Evolutionary conservation across 1,140 invertebrate species (phyloP).

Genomic region (Drosophila parabipectinata): DNA sequence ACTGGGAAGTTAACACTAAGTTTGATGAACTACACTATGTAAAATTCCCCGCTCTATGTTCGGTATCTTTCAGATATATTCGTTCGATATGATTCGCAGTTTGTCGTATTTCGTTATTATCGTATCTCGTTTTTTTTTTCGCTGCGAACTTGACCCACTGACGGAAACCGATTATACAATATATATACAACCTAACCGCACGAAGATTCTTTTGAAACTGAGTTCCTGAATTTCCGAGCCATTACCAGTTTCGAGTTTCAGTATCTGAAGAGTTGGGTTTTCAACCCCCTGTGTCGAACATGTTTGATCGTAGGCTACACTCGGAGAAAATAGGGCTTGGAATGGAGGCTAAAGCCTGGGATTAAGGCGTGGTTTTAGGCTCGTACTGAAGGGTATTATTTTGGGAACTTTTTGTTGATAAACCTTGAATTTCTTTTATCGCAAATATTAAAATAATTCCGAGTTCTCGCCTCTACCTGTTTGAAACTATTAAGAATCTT

Average conservation of each 20-base stretch:
- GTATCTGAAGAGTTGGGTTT: constrained; percentile 19
- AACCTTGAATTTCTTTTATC: too few relatives aligned
- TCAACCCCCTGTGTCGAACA: constrained; percentile 19
- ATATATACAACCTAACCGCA: constrained; percentile 70
- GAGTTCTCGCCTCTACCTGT: too few relatives aligned
- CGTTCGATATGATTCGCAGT: constrained; percentile 11
- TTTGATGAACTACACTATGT: constrained; percentile 11
- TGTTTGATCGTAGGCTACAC: constrained; percentile 18
- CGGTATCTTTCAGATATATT: constrained; percentile 41
- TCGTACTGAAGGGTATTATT: too few relatives aligned
- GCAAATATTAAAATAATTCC: too few relatives aligned
- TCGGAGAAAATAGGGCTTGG: not conserved
- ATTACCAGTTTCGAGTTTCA: constrained; percentile 2
- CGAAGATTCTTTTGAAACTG: constrained; percentile 60
- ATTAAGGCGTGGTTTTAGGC: not conserved
- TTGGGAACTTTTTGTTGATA: too few relatives aligned
- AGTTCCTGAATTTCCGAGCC: constrained; percentile 27
- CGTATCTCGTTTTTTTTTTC: constrained; percentile 23
- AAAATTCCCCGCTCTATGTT: constrained; percentile 13
- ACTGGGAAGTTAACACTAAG: constrained; percentile 53
- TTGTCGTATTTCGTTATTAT: constrained; percentile 10
- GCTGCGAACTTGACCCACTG: constrained; percentile 29
- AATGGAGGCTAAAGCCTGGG: not conserved
- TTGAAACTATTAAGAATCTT: too few relatives aligned
- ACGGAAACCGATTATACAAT: constrained; percentile 49